These are phyloP conservation scores for Triplophysa dalaica DNA, from an alignment of 2,113 vertebrate species.

Conservation along the genomic window DNA sequence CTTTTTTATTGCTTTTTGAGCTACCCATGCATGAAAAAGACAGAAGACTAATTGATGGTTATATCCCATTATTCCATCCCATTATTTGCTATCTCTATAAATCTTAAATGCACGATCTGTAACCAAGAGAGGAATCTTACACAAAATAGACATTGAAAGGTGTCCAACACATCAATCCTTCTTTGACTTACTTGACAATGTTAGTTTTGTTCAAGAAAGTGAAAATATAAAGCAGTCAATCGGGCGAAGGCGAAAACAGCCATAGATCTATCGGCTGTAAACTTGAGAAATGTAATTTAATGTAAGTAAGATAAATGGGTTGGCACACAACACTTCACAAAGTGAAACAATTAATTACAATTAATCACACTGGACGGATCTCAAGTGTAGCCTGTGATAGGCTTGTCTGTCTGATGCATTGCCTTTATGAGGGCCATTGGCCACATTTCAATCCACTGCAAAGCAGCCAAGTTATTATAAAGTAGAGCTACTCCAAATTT, in stretches of 20 bases:
- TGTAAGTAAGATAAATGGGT: conserved; percentile 61
- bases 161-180: neutral
- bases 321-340: conserved; percentile 48
- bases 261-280: conserved; percentile 39
- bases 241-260: conserved; percentile 5
- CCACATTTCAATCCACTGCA: conserved; percentile 50
- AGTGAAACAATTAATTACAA: conserved; percentile 62
- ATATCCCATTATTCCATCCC: neutral
- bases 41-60: conserved; percentile 13
- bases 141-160: conserved; percentile 2
- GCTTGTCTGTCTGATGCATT: conserved; percentile 62
- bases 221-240: neutral
- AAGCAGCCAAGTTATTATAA: conserved; percentile 43
- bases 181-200: neutral
- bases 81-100: neutral
- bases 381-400: conserved; percentile 53
- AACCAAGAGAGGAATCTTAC: neutral
- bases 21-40: neutral
- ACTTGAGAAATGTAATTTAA: conserved; percentile 49
- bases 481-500: conserved; percentile 1
- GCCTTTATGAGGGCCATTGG: conserved; percentile 50
- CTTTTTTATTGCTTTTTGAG: neutral
- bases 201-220: neutral
- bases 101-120: neutral
- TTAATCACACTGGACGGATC: conserved; percentile 58